Evolutionary conservation across 2,797 vertebrate species (phyloP).

Genomic region (Microcaecilia unicolor): DNA sequence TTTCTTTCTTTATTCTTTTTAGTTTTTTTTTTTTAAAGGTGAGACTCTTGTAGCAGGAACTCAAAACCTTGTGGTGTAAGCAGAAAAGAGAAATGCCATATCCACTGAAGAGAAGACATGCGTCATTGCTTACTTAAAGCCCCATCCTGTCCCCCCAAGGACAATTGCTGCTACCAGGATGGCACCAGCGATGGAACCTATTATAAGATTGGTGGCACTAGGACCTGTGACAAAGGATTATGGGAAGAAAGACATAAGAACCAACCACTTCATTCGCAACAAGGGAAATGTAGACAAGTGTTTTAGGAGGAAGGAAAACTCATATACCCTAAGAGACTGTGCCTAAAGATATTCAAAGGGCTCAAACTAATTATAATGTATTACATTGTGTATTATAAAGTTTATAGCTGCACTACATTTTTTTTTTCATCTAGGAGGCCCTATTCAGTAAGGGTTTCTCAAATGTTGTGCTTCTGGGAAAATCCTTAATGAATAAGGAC

Average conservation of each 20-base stretch:
- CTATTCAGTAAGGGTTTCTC: not conserved
- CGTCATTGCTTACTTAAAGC: conserved; percentile 98
- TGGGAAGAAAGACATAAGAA: conserved; percentile 76
- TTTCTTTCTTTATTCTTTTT: not conserved
- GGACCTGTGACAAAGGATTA: conserved; percentile 95
- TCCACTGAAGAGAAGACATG: conserved; percentile 87
- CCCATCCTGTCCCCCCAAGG: conserved; percentile 99
- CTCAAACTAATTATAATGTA: conserved; percentile 12
- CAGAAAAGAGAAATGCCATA: conserved; percentile 80
- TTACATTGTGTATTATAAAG: not conserved
- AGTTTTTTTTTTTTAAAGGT: too few species aligned
- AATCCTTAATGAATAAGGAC: not conserved
- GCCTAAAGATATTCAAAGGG: conserved; percentile 11
- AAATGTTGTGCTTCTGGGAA: conserved; percentile 4
- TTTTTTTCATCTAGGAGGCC: not conserved
- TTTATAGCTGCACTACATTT: not conserved
- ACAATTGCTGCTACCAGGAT: conserved; percentile 99
- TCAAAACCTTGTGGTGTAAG: conserved; percentile 84
- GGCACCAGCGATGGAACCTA: conserved; percentile 99
- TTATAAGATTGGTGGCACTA: conserved; percentile 99
- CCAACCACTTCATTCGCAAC: conserved; percentile 50
- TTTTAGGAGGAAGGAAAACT: too few species aligned
- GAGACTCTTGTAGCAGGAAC: conserved; percentile 84
- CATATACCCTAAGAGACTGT: conserved; percentile 13
- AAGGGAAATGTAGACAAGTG: conserved; percentile 39